Evolutionary conservation across 1,140 invertebrate species (phyloP), one percentile per base, ranked within the genome.

Genomic region (Trigoniulus corallinus): DNA sequence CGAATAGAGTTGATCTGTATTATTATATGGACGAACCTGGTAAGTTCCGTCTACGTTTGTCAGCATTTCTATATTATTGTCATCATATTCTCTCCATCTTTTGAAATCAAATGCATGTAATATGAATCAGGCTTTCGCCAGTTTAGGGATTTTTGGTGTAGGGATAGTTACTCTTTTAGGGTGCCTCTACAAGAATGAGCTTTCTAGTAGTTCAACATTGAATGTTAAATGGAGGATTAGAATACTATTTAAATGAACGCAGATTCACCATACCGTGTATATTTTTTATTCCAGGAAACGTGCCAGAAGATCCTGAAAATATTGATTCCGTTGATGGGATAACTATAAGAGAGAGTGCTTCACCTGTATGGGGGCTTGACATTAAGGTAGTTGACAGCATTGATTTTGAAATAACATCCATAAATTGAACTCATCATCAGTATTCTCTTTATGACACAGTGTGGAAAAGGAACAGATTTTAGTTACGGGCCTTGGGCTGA

Each of bases 401-500:
- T 48, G 10, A 10, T 20, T 23, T 47, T 21, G 20, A 7, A 34
- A 34, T 15, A 7, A 7, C 7, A 7, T 34, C 7, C 15, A 34
- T 34, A 7, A 34, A 34, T 15, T 34, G 7, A 34, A 7, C 15
- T 7, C 15, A 34, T 34, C 29, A 34, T 34, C 15, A 7, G 29
- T 7, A 44, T 44, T 44, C 18, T 20, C 4, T 44, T 4, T 7
- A 7, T 7, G 24, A 7, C 4, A 37, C 51, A 70, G 65, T 96
- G 91, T 72, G 87, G 91, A 1, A 94, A 95, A 72, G 91, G 82
- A 22, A 98, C 94, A 39, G 88, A 97, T 63, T 91, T 97, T 58
- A 94, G 89, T 66, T 97, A 96, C 61, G 94, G 94, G 1, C 93
- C 95, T 2, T 98, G 93, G 93, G 92, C 91, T 3, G 94, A 98